phyloP scores from a whole-genome alignment of 2,113 vertebrate species.

The Daphoenositta chrysoptera region DNA sequence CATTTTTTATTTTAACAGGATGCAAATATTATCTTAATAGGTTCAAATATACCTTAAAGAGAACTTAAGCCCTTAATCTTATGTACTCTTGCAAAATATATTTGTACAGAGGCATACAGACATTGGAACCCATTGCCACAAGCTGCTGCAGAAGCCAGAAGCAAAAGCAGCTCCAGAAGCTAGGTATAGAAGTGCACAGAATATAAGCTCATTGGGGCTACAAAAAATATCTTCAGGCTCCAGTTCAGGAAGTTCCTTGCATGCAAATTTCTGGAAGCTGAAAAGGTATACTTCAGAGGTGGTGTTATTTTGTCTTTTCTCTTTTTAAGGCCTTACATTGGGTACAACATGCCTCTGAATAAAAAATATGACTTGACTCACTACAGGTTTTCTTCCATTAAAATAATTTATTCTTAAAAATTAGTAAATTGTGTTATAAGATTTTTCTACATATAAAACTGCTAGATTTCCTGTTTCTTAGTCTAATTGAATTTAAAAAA shows the following conservation, averaged over 20 bases:
- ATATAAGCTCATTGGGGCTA: not conserved
- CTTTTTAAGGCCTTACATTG: not conserved
- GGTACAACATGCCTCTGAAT: not conserved
- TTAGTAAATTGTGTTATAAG: not conserved
- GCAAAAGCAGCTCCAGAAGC: not conserved
- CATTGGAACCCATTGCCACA: not conserved
- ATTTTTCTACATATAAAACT: not conserved
- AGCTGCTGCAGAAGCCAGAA: not conserved
- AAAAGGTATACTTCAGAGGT: not conserved
- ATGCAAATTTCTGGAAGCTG: not conserved
- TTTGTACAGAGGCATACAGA: not conserved
- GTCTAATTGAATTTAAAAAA: not conserved
- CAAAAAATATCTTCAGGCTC: not conserved
- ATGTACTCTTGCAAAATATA: not conserved
- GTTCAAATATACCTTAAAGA: not conserved
- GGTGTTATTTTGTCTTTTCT: not conserved
- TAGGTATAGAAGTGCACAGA: not conserved
- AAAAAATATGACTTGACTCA: not conserved
- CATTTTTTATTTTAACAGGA: not conserved
- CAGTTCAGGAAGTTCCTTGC: not conserved
- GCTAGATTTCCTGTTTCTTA: not conserved
- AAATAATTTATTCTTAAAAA: not conserved
- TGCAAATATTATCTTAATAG: not conserved
- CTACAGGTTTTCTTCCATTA: not conserved
- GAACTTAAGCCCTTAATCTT: not conserved